These are phyloP conservation scores for Malurus elegans DNA, from an alignment of 2,113 vertebrate genomes.

Conservation along the genomic window DNA sequence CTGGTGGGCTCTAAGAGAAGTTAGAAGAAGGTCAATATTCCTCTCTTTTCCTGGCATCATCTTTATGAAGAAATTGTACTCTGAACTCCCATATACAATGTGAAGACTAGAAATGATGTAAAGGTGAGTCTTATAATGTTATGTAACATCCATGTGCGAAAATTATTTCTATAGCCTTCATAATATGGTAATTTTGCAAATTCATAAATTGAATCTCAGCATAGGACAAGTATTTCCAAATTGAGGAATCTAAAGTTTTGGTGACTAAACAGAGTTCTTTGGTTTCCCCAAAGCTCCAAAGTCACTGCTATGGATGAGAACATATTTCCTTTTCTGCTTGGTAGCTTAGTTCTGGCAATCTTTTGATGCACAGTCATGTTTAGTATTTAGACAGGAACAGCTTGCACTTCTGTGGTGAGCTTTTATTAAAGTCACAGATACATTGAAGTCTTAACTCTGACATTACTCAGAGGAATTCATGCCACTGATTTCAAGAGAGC, in stretches of 20 bases:
- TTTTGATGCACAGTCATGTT: not conserved
- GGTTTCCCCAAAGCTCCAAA: not conserved
- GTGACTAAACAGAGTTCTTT: not conserved
- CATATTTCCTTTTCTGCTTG: not conserved
- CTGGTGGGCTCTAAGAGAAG: not conserved
- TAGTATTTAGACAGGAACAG: not conserved
- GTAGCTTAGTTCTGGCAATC: not conserved
- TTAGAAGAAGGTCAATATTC: not conserved
- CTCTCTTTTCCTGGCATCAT: not conserved
- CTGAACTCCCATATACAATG: not conserved
- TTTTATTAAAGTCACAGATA: not conserved
- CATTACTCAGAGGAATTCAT: not conserved
- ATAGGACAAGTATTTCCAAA: not conserved
- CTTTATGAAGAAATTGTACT: not conserved
- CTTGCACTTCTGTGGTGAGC: not conserved
- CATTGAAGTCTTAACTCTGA: not conserved
- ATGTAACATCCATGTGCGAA: not conserved
- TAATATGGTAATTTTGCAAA: not conserved
- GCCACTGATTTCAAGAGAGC: not conserved
- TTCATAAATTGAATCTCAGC: not conserved
- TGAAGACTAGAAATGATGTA: not conserved
- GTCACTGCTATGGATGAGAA: not conserved
- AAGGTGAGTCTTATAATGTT: not conserved
- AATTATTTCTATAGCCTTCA: not conserved
- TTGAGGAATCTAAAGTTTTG: not conserved